phyloP scores from a whole-genome alignment of 2,888 invertebrate genomes.

The Trichogramma evanescens region DNA sequence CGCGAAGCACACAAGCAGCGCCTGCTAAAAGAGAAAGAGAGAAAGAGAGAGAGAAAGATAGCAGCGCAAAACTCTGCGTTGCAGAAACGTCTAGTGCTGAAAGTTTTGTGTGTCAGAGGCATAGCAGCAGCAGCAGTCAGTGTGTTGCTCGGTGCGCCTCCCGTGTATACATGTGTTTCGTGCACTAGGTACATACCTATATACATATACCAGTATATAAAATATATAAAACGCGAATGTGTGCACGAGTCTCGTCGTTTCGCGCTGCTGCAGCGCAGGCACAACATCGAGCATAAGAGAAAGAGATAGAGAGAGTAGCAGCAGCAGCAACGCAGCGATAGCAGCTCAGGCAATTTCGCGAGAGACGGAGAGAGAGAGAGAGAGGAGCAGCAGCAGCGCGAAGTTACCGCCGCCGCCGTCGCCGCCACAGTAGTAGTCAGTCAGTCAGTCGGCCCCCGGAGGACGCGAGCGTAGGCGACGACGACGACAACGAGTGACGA shows the following conservation, averaged over 20 bases:
- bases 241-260: neutral
- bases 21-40: neutral
- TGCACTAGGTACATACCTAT: too few species aligned
- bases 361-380: constrained; percentile 3
- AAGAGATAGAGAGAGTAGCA: constrained; percentile 13
- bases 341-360: neutral
- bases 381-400: constrained; percentile 14
- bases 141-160: too few species aligned
- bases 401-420: neutral
- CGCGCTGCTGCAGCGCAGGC: constrained; percentile 1
- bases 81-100: constrained; percentile 24
- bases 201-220: too few species aligned
- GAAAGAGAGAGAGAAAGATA: constrained; percentile 6
- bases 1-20: too few species aligned
- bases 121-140: too few species aligned
- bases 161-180: too few species aligned
- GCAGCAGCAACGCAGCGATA: neutral
- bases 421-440: neutral
- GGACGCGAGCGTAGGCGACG: too few species aligned
- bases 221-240: neutral
- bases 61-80: neutral
- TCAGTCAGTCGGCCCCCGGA: too few species aligned
- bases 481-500: too few species aligned
- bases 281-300: constrained; percentile 3
- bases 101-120: neutral